Evolutionary conservation across 2,888 invertebrate species (phyloP), one percentile per base, ranked within the genome.

Genomic region (Apotomis capreana): DNA sequence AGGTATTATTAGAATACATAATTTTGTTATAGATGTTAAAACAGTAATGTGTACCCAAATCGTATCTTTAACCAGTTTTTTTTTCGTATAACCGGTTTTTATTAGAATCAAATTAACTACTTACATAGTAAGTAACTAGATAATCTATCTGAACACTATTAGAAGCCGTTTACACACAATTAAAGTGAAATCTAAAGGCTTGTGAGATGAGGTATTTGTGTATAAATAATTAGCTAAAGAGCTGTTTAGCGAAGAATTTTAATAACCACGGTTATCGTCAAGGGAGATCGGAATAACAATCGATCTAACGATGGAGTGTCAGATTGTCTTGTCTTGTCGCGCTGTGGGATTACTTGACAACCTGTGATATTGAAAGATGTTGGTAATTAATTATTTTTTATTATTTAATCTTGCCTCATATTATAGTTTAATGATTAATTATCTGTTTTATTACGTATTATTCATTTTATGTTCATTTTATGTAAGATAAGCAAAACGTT

Each of bases 21-120:
- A 72, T 72, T 72, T 59, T 68, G 13, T 36, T 64, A 64, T 70
- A 46, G 13, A 68, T 72, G 62, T 68, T 72, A 72, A 72, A 63
- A 46, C 54, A 54, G 62, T 63, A 62, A 72, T 72, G 63, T 54
- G 68, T 68, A 67, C 61, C 67, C 67, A 71, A 71, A 68, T 64
- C 26, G 15, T 36, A 69, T 57, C 65, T 64, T 60, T 58, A 67
- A 58, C 46, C 59, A 54, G 59, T 37, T 60, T 46, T 70, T 58
- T 52, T 44, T 67, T 57, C 60, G 67, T 44, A 68, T 44, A 62
- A 51, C 61, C 57, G 40, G 65, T 67, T 60, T 60, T 40, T 55
- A 61, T 69, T 58, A 40, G 69, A 67, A 61, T 71, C 67, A 15
- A 67, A 52, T 71, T 51, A 71, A 67, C 51, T 44, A 57, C 40